Evolutionary conservation across 1,140 invertebrate genomes (phyloP).

Genomic region (Cephus cinctus): DNA sequence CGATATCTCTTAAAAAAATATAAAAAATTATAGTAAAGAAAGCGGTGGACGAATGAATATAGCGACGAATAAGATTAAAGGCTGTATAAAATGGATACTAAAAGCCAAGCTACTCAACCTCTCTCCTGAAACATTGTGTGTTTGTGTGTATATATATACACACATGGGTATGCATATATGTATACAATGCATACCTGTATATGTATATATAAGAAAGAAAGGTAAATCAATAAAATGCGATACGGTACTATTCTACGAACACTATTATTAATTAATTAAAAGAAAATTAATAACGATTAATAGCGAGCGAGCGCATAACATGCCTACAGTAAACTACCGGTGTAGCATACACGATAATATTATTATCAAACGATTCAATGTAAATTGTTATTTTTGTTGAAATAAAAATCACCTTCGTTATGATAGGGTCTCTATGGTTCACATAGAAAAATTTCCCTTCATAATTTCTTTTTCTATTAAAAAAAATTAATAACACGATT

Average conservation of each 20-base stretch:
- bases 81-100: slow-evolving; percentile 32
- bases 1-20: too few species aligned
- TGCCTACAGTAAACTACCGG: slow-evolving; percentile 50
- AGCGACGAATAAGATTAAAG: slow-evolving; percentile 15
- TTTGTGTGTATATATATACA: too few species aligned
- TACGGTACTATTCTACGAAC: slow-evolving; percentile 38
- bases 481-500: slow-evolving; percentile 1
- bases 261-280: slow-evolving; percentile 44
- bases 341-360: slow-evolving; percentile 55
- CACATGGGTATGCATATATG: too few species aligned
- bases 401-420: slow-evolving; percentile 58
- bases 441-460: too few species aligned
- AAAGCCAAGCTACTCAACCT: slow-evolving; percentile 36
- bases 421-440: slow-evolving; percentile 28
- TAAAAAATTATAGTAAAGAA: too few species aligned
- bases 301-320: slow-evolving; percentile 51
- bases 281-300: slow-evolving; percentile 39
- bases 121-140: slow-evolving; percentile 21
- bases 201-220: too few species aligned
- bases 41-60: neutral
- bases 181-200: too few species aligned
- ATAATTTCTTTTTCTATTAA: neutral
- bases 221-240: slow-evolving; percentile 17
- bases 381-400: slow-evolving; percentile 60
- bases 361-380: slow-evolving; percentile 56